Base-by-base conservation (phyloP, 2,888 invertebrate genomes). In the Zelleria hepariella region DNA sequence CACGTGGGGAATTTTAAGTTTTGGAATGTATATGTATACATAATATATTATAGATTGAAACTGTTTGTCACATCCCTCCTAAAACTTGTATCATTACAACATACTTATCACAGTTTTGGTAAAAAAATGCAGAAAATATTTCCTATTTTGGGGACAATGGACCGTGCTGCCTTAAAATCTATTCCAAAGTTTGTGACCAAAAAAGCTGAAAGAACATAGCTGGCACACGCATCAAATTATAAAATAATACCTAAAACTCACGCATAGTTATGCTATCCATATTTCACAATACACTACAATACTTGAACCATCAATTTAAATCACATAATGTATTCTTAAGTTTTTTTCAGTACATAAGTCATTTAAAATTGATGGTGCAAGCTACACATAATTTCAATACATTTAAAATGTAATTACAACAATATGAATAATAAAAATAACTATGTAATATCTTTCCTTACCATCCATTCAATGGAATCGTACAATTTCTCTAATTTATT, bases 91-190 rank as follows among this genome's bases (percentile, higher is more conserved):
- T 77, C 74, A 74, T 78, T 77, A 76, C 80, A 78, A 67, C 70
- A 71, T 7, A 53, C 68, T 77, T 86, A 87, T 87, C 86, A 87
- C 86, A 86, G 86, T 78, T 73, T 72, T 73, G 72, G 77, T 82
- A 83, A 81, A 85, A 87, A 86, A 42, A 42, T 42, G 32, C 32
- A 42, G 15, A 42, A 42, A 85, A 85, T 85, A 80, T 7, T 49
- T n/a, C 18, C 49, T 18, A 49, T 42, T 42, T 42, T 42, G 32
- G 32, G n/a, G 32, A 42, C 15, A 15, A 10, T 15, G 32, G 15
- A 42, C 15, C 2, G 10, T 42, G 10, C 10, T 42, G 6, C 15
- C 32, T 15, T 10, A 42, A 42, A 42, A 42, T 10, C 10, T 42
- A 42, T 42, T 42, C 2, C 15, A 42, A 15, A 15, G 32, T 10